Evolutionary conservation across 2,797 vertebrate genomes (phyloP), one percentile per base, ranked within the genome.

Genomic region (Chaenodraco wilsoni): DNA sequence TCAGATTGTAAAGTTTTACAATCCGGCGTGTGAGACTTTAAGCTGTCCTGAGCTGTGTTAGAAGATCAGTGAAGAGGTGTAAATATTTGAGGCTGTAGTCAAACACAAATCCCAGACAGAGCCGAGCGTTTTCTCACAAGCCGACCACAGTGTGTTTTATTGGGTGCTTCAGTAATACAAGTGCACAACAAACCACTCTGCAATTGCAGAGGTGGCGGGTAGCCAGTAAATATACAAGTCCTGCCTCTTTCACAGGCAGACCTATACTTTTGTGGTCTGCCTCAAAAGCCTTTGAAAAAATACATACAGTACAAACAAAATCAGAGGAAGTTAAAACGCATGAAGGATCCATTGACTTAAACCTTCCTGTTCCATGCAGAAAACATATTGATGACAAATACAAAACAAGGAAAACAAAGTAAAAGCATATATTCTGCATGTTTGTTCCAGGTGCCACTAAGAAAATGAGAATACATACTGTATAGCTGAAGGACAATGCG

Each of bases 101-200:
- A 15, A 65, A 83, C 54, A 85, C 44, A 84, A 79, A 79, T 57
- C 56, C 16, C 62, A 83, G 66, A 81, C 63, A 74, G 88, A 91
- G 92, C 66, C 21, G 8, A 67, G 69, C 3, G 1, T 74, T 79
- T 87, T 86, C 81, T 92, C 91, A 93, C 91, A 86, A 93, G 91
- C 93, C 94, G 90, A 94, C 94, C 95, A 95, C 93, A 94, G 94
- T 94, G 94, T 97, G 98, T 98, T 99, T 97, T 97, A 98, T 98
- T 98, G 96, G 97, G 96, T 97, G 97, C 95, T 96, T 97, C 96
- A 95, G 96, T 97, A 96, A 98, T 97, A 98, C 96, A 97, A 97
- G 96, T 98, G 96, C 96, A 98, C 96, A 95, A 96, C 96, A 97
- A 94, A 97, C 96, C 96, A 96, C 95, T 96, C 96, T 95, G 96